Conservation (phyloP, 1,140 invertebrate species). For the Drosophila rhopaloa region DNA sequence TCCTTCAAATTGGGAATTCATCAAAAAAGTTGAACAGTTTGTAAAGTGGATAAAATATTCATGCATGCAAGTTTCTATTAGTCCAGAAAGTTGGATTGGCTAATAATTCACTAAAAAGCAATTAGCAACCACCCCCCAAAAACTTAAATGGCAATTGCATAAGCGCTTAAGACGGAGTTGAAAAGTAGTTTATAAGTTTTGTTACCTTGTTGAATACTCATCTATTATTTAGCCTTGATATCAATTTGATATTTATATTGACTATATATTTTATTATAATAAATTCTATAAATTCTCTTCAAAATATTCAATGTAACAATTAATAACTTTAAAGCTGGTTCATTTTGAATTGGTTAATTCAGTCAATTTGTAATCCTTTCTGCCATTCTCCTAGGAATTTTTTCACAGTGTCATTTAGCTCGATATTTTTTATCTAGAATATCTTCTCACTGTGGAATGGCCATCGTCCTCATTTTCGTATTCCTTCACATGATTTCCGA, state of each 20-base stretch:
- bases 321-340: no score
- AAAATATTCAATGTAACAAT: no score
- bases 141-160: conserved; percentile 40
- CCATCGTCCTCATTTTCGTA: not conserved
- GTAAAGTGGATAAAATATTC: conserved; percentile 78
- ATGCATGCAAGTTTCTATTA: conserved; percentile 77
- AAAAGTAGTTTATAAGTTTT: not conserved
- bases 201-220: not conserved
- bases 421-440: not conserved
- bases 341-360: no score
- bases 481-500: conserved; percentile 22
- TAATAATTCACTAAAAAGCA: conserved; percentile 71
- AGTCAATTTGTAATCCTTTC: no score
- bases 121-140: conserved; percentile 49
- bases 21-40: conserved; percentile 78
- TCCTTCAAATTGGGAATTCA: conserved; percentile 79
- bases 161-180: not conserved
- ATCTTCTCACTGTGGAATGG: no score
- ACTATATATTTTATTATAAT: no score
- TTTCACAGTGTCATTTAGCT: no score
- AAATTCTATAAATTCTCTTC: no score
- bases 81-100: conserved; percentile 70
- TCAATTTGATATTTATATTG: no score
- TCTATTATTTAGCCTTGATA: no score
- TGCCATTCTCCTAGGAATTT: no score